Evolutionary conservation across 2,888 invertebrate genomes (phyloP), one percentile per base, ranked within the genome.

Genomic region (Charanyca ferruginea): DNA sequence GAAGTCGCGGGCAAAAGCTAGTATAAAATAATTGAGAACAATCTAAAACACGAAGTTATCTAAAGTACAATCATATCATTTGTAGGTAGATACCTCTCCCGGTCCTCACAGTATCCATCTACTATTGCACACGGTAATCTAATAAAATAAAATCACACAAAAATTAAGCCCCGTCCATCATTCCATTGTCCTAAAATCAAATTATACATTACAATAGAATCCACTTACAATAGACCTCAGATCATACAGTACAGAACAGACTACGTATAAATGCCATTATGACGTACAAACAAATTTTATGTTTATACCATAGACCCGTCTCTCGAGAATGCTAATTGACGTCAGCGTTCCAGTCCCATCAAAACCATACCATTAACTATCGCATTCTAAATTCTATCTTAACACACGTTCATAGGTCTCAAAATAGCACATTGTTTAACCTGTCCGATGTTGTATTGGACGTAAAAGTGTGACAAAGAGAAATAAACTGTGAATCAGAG

Each of bases 271-370:
- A 85, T 69, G 48, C 73, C 58, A 72, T 81, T 79, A 79, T 82
- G 77, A 79, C 75, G 71, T 75, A 74, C 83, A 77, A 83, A 77
- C 73, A 74, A 62, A 83, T 77, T 83, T 83, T 80, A 81, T 78
- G 80, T 87, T 73, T 82, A 85, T 85, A 75, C 83, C 83, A 79
- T 75, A 79, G 87, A 84, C 83, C 69, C 73, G 80, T 82, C 82
- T 84, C 84, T 85, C 81, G 83, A 85, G 89, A 90, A 90, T 91
- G 88, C 88, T 90, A 91, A 91, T 90, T 89, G 89, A 82, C 79
- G 73, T 77, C 80, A 83, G 78, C 84, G 83, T 83, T 83, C 81
- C 84, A 84, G 85, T 80, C 87, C 70, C 83, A 84, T 85, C 85
- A 85, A 82, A 86, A 86, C 80, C 81, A 76, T 83, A 82, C 71